phyloP scores from a whole-genome alignment of 1,140 invertebrate species.

The Leptestheria dahalacensis region DNA sequence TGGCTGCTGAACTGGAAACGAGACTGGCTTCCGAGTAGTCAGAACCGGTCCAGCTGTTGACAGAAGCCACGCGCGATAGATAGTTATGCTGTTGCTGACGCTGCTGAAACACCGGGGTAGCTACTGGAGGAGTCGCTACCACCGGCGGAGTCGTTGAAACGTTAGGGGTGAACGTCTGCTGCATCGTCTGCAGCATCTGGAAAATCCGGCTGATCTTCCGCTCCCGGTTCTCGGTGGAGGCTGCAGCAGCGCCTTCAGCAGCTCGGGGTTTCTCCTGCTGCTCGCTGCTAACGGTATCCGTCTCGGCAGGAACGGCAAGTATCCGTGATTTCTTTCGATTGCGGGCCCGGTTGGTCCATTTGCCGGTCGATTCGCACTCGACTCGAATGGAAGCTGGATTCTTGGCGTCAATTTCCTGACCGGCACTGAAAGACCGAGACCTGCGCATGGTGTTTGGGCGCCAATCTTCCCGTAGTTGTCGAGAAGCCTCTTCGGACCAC shows the following conservation, averaged over 20 bases:
- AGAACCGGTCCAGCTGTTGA: constrained; percentile 8
- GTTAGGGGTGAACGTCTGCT: constrained; percentile 5
- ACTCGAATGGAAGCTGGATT: not conserved
- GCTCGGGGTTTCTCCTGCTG: too few species aligned
- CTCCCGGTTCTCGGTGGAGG: not conserved
- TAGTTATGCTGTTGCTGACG: not conserved
- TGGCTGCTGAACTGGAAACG: not conserved
- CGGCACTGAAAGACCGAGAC: not conserved
- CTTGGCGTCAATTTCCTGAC: not conserved
- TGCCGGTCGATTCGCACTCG: not conserved
- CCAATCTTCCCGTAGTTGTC: not conserved
- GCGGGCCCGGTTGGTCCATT: not conserved
- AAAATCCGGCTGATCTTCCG: constrained; percentile 14
- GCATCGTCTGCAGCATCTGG: constrained; percentile 13
- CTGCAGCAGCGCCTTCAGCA: not conserved
- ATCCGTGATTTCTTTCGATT: not conserved
- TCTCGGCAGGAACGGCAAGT: not conserved
- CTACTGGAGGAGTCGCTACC: too few species aligned
- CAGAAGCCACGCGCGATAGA: not conserved
- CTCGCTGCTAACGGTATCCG: not conserved
- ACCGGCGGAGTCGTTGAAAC: too few species aligned
- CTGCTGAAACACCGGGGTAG: not conserved
- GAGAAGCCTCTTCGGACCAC: not conserved
- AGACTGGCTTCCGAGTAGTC: not conserved
- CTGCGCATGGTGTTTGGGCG: not conserved